Evolutionary conservation across 2,113 vertebrate genomes (phyloP).

Genomic region (Ivindomyrus marchei): DNA sequence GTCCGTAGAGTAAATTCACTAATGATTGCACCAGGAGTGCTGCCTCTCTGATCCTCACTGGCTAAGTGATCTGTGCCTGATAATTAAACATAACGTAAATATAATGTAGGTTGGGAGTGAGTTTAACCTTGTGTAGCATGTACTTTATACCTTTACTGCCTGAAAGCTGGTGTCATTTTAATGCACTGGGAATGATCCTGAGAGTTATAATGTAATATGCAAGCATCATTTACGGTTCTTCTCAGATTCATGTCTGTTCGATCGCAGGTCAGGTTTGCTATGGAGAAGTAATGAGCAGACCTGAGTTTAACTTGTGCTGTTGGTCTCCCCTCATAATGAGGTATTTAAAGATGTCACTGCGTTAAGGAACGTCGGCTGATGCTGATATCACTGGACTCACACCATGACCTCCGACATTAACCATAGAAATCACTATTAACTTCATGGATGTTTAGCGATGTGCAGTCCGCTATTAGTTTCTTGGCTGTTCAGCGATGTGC

Average conservation of each 20-base stretch:
- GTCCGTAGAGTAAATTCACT: background rate
- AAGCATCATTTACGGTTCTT: background rate
- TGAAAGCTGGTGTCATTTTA: background rate
- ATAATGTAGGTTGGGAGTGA: background rate
- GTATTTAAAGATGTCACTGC: background rate
- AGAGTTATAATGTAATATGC: background rate
- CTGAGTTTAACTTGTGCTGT: background rate
- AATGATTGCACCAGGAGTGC: background rate
- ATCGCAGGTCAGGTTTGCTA: background rate
- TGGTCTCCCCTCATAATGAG: background rate
- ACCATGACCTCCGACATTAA: background rate
- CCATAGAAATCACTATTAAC: background rate
- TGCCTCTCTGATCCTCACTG: background rate
- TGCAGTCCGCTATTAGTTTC: background rate
- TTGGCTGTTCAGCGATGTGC: background rate
- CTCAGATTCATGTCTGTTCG: background rate
- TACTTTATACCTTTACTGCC: background rate
- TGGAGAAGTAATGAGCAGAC: background rate
- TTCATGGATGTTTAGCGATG: background rate
- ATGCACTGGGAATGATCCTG: background rate
- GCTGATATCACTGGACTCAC: background rate
- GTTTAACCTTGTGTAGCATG: background rate
- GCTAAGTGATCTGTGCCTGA: background rate
- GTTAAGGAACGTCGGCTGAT: background rate
- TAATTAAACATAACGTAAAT: background rate